Evolutionary conservation across 2,113 vertebrate species (phyloP).

Genomic region (Archilochus colubris): DNA sequence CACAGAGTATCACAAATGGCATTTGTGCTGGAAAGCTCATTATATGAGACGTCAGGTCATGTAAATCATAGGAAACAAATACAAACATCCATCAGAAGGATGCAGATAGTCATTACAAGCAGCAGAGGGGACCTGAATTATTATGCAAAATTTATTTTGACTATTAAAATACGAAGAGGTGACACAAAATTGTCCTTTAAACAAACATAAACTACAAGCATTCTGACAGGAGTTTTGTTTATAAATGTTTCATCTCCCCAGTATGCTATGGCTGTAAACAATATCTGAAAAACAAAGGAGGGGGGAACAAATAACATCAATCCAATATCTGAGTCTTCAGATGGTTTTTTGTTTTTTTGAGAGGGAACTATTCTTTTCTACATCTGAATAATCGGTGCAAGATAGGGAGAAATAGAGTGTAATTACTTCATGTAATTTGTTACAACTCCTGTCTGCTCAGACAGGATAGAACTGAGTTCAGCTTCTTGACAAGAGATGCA

Average conservation of each 20-base stretch:
- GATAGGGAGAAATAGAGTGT: slow-evolving; percentile 44
- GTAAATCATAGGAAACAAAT: slow-evolving; percentile 81
- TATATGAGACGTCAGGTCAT: slow-evolving; percentile 74
- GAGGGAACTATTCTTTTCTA: slow-evolving; percentile 12
- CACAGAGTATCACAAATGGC: slow-evolving; percentile 62
- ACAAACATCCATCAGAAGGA: slow-evolving; percentile 67
- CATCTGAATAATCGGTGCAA: slow-evolving; percentile 51
- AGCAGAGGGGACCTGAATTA: slow-evolving; percentile 66
- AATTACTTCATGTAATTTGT: slow-evolving; percentile 56
- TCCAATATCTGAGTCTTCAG: neutral
- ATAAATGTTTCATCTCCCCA: slow-evolving; percentile 17
- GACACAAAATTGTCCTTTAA: slow-evolving; percentile 71
- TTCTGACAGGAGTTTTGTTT: slow-evolving; percentile 3
- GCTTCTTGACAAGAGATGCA: neutral
- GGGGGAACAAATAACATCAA: fast-evolving
- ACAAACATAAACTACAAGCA: slow-evolving; percentile 43
- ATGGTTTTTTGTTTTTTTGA: neutral
- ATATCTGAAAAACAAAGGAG: neutral
- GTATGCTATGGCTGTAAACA: neutral
- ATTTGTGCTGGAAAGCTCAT: slow-evolving; percentile 73
- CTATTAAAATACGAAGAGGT: slow-evolving; percentile 73
- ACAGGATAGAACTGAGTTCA: neutral
- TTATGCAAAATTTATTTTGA: slow-evolving; percentile 74
- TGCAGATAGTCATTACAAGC: slow-evolving; percentile 71
- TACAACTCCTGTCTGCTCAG: neutral